Conservation (phyloP, 64 coral and sea anemone genomes). For the Montipora cactus region DNA sequence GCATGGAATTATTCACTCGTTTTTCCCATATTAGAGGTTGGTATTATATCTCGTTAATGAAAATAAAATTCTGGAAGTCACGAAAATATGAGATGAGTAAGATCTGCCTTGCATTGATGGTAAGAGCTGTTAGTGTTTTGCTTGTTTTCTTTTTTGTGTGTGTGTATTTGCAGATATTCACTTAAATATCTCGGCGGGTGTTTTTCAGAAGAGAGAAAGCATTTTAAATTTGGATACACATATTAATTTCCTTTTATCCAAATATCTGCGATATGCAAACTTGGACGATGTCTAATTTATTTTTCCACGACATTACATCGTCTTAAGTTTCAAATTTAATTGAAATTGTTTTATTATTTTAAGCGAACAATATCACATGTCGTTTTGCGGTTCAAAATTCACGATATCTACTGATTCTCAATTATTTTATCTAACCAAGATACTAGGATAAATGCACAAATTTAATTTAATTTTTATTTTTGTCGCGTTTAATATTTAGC, state of each 20-base stretch:
- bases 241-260: neutral
- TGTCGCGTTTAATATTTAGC: neutral
- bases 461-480: neutral
- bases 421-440: neutral
- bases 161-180: too few species aligned
- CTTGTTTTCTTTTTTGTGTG: too few species aligned
- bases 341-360: neutral
- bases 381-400: neutral
- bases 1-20: neutral
- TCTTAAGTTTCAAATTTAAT: neutral
- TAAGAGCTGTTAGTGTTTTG: too few species aligned
- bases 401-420: neutral
- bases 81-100: neutral
- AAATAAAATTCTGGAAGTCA: slow-evolving; percentile 31
- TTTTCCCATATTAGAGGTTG: slow-evolving; percentile 6
- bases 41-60: neutral
- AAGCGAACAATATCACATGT: neutral
- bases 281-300: neutral
- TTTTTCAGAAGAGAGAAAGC: too few species aligned
- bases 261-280: neutral
- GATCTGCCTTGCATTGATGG: neutral
- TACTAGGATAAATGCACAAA: neutral
- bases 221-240: too few species aligned
- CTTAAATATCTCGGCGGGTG: neutral
- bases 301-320: neutral